Base-by-base conservation (phyloP, 1,140 invertebrate genomes). In the Uloborus diversus region DNA sequence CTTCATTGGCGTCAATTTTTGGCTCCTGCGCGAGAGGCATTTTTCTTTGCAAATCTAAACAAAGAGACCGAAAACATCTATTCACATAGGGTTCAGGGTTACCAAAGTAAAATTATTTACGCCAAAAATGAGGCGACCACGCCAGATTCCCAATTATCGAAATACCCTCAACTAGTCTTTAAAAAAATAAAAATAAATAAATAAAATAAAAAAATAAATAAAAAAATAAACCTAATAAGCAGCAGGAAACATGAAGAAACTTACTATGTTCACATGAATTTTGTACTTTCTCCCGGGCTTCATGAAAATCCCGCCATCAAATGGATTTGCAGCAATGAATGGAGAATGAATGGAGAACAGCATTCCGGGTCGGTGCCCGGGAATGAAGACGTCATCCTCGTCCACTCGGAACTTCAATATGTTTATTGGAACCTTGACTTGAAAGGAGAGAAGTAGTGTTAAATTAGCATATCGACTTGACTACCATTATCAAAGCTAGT, bases 271-370 rank as follows among this genome's bases (percentile, higher is more conserved):
- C 32, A 78, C 28, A 0, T 20, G 33, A n/a, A 78, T 42, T 7
- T 37, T 53, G 28, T 78, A 78, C 13, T 35, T n/a, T 23, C 47
- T 65, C 28, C 61, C 62, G 0, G 73, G 61, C 42, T 42, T 57
- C 47, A 66, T 13, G 20, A 65, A 66, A 30, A n/a, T 64, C n/a
- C 73, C 73, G n/a, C 27, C n/a, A 9, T 65, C 30, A 20, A 78
- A 78, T 0, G 73, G 73, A 56, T 78, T 65, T 4, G 66, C 61
- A 4, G 42, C 62, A 28, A 65, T 62, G 47, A 28, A 78, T 23
- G 61, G 73, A 13, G 61, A 66, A 66, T 78, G 73, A 5, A 78
- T 17, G 7, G 73, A 11, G 14, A 78, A 78, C 5, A 78, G 7
- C 17, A 78, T 42, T 5, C 73, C 73, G 0, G 73, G 20, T 20